Evolutionary conservation across 1,140 invertebrate species (phyloP).

Genomic region (Globodera rostochiensis): DNA sequence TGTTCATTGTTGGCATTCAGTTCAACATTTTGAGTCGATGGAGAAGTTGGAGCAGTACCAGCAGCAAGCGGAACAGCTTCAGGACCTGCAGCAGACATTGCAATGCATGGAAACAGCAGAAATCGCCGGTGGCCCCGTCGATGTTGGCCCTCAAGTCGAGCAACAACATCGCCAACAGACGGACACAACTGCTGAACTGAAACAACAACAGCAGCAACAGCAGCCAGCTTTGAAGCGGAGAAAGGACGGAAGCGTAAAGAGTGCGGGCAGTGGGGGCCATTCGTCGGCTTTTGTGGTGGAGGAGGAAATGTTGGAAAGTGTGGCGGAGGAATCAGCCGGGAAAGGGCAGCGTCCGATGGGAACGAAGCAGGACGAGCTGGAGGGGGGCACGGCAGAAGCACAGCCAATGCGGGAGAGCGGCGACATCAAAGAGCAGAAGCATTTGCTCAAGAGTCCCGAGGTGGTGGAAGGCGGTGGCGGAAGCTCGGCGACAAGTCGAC

Average conservation of each 20-base stretch:
- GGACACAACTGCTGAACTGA: too few species aligned
- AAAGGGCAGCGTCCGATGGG: neutral
- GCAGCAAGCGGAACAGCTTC: neutral
- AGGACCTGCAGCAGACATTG: neutral
- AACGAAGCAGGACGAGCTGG: neutral
- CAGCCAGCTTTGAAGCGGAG: neutral
- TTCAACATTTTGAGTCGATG: neutral
- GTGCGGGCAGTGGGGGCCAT: neutral
- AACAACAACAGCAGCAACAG: slow-evolving; percentile 7
- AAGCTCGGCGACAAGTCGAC: slow-evolving; percentile 27
- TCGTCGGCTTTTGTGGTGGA: slow-evolving; percentile 19
- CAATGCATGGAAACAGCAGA: neutral
- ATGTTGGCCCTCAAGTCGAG: neutral
- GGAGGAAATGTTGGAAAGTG: slow-evolving; percentile 33
- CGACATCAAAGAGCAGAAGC: neutral
- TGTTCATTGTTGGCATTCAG: neutral
- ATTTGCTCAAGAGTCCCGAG: slow-evolving; percentile 8
- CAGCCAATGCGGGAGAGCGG: neutral
- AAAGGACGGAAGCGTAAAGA: slow-evolving; percentile 10
- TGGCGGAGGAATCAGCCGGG: neutral
- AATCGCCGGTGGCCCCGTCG: neutral
- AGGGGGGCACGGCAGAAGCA: neutral
- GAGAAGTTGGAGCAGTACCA: neutral
- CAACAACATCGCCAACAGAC: neutral
- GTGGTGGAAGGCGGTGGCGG: neutral